These are phyloP conservation scores for Eulemur mongoz DNA, from an alignment of 2,797 vertebrate species.

Conservation along the genomic window DNA sequence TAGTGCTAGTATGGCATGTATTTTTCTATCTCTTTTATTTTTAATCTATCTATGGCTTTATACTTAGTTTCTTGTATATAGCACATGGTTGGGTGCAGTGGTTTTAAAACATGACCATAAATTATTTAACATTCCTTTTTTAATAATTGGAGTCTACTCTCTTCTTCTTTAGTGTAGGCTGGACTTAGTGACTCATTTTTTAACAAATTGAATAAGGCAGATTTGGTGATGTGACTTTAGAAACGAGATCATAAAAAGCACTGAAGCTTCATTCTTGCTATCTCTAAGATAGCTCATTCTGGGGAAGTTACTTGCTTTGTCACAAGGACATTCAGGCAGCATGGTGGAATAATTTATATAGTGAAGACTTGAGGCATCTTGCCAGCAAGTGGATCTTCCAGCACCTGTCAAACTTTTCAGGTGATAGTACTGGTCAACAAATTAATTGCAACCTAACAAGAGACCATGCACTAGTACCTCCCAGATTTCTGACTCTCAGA, in stretches of 20 bases:
- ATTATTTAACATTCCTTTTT: background rate
- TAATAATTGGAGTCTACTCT: background rate
- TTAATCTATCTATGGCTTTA: background rate
- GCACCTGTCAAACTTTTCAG: background rate
- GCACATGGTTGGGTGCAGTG: background rate
- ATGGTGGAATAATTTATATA: background rate
- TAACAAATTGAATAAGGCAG: background rate
- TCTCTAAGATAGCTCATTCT: background rate
- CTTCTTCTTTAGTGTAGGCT: background rate
- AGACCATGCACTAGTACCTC: background rate
- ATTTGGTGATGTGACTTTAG: background rate
- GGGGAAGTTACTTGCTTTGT: background rate
- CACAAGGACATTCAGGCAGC: background rate
- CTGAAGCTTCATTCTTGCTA: background rate
- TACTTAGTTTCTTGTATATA: background rate
- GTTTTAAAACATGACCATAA: background rate
- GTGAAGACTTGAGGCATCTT: background rate
- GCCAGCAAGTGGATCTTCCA: background rate
- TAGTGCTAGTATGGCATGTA: background rate
- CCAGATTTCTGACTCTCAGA: background rate
- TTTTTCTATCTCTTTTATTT: background rate
- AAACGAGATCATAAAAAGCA: background rate
- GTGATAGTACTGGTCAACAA: background rate
- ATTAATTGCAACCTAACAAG: too few relatives aligned
- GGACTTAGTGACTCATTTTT: background rate